These are phyloP conservation scores for Lutraria rhynchaena DNA, from an alignment of 1,140 invertebrate genomes.

Conservation along the genomic window DNA sequence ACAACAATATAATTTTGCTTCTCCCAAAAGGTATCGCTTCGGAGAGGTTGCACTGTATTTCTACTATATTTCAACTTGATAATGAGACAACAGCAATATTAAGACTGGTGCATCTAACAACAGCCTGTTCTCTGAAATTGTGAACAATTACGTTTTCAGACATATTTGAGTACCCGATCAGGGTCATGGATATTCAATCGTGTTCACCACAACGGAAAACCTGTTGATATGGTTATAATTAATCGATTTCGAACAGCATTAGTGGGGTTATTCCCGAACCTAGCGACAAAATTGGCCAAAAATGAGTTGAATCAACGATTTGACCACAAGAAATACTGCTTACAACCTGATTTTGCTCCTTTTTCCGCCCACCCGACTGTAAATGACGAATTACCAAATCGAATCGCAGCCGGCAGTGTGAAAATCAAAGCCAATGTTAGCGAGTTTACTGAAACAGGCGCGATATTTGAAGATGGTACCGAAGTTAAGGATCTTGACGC, in stretches of 20 bases:
- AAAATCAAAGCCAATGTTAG: slow-evolving; percentile 79
- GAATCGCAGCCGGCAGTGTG: slow-evolving; percentile 82
- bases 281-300: slow-evolving; percentile 35
- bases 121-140: no score
- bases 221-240: slow-evolving; percentile 57
- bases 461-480: slow-evolving; percentile 79
- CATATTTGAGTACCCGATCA: slow-evolving; percentile 82
- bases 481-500: slow-evolving; percentile 69
- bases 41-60: no score
- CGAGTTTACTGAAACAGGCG: slow-evolving; percentile 71
- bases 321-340: slow-evolving; percentile 82
- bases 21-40: no score
- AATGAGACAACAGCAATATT: no score
- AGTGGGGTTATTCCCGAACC: slow-evolving; percentile 59
- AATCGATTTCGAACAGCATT: slow-evolving; percentile 50
- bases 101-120: no score
- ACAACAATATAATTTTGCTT: no score
- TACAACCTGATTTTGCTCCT: slow-evolving; percentile 82
- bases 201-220: slow-evolving; percentile 73
- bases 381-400: slow-evolving; percentile 81
- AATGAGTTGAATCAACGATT: slow-evolving; percentile 72
- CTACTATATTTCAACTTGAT: no score
- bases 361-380: slow-evolving; percentile 83
- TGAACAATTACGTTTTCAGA: no score
- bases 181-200: slow-evolving; percentile 82